Conservation (phyloP, 1,140 invertebrate species). For the Pachypsylla venusta region DNA sequence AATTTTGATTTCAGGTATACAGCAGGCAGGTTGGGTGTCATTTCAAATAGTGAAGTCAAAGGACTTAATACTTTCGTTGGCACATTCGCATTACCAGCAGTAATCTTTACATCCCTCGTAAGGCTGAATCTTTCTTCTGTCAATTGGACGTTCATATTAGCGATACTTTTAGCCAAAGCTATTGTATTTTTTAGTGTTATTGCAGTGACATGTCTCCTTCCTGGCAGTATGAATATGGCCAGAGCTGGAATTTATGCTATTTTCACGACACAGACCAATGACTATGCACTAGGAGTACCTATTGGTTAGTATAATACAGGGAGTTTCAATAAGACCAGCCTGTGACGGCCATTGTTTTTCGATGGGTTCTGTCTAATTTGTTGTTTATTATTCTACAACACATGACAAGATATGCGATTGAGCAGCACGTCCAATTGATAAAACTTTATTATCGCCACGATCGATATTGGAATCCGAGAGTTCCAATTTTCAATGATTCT, state of each 20-base stretch:
- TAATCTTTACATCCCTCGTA: slow-evolving; percentile 83
- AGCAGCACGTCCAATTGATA: no score
- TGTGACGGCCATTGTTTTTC: no score
- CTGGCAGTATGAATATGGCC: slow-evolving; percentile 61
- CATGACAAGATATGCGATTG: no score
- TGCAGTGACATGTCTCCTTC: slow-evolving; percentile 59
- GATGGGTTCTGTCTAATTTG: background rate
- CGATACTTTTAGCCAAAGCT: slow-evolving; percentile 72
- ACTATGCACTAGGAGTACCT: slow-evolving; percentile 93
- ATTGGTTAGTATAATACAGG: slow-evolving; percentile 68
- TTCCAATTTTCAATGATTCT: slow-evolving; percentile 2
- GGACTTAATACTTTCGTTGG: slow-evolving; percentile 87
- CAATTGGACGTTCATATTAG: slow-evolving; percentile 79
- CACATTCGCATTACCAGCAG: slow-evolving; percentile 76
- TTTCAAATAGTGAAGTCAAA: slow-evolving; percentile 71
- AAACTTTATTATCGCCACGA: no score
- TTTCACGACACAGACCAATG: slow-evolving; percentile 93
- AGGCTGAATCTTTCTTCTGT: slow-evolving; percentile 66
- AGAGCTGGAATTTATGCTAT: slow-evolving; percentile 83
- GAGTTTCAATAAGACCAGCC: no score
- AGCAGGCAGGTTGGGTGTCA: slow-evolving; percentile 68
- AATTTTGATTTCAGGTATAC: slow-evolving; percentile 59
- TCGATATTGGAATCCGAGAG: no score
- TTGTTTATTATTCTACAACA: no score
- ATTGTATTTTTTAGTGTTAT: slow-evolving; percentile 71